Evolutionary conservation across 2,888 invertebrate genomes (phyloP), one percentile per base, ranked within the genome.

Genomic region (Eupithecia insigniata): DNA sequence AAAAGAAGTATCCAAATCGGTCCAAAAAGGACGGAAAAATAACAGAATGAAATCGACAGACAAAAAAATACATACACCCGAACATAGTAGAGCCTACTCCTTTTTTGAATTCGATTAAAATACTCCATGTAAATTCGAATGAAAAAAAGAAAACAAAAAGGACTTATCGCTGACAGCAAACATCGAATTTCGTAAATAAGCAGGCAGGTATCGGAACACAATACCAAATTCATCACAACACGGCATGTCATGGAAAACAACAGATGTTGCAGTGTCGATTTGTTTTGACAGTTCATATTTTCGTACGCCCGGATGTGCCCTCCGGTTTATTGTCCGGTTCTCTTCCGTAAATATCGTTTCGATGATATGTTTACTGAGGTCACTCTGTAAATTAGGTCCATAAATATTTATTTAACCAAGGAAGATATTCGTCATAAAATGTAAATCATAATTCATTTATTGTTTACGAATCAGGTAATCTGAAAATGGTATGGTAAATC

Each of bases 231-330:
- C 69, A 75, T 66, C 67, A 70, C 65, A 71, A 67, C 70, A 60
- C 66, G 69, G 72, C 66, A 66, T 58, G 70, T 71, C 65, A 66
- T 64, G 69, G 67, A 69, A 73, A 72, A 70, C 72, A 72, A 74
- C 75, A 73, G 71, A 76, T 75, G 76, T 78, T 75, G 69, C 72
- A 71, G 66, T 69, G 70, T 71, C 74, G 67, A 69, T 75, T 75
- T 75, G 78, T 76, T 76, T 76, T 73, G 71, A 76, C 75, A 76
- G 74, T 76, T 78, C 22, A 73, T 77, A 74, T 77, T 74, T 76
- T 73, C 61, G 67, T 67, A 43, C 69, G 32, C 70, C 36, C 71
- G 61, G 66, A 70, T 67, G 51, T 67, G 55, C 64, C 65, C 66
- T 73, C 71, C 58, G 55, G 67, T 51, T 60, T 28, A 65, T 55